A percentile compares a stretch with the other conserved stretches of the same genome.
These are phyloP conservation scores for Neoniphon sammara DNA, from an alignment of 2,797 vertebrate species.

Conservation along the genomic window DNA sequence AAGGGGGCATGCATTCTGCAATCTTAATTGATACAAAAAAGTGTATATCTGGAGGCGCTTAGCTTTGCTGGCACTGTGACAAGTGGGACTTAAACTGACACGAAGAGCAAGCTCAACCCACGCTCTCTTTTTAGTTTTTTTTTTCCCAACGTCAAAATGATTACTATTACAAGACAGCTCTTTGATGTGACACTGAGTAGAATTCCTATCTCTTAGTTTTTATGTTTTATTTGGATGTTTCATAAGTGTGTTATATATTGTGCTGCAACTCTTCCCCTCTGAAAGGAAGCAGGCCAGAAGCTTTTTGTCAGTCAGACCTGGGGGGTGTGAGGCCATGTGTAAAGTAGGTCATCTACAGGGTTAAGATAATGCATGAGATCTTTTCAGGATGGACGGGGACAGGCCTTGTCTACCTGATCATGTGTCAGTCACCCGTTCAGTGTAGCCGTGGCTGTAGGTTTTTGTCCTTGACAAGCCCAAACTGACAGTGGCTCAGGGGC, in stretches of 20 bases:
- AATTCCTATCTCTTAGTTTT: conserved; percentile 11
- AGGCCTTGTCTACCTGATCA: conserved; percentile 48
- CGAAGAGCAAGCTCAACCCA: conserved; percentile 48
- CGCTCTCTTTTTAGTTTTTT: conserved; percentile 16
- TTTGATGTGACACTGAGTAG: conserved; percentile 49
- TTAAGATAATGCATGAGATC: conserved; percentile 24
- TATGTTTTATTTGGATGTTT: too few relatives aligned
- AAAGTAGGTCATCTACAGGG: conserved; percentile 41
- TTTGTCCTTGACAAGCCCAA: conserved; percentile 41
- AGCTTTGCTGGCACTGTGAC: conserved; percentile 33
- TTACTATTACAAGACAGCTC: conserved; percentile 33
- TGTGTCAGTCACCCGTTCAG: conserved; percentile 37
- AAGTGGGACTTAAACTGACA: conserved; percentile 48
- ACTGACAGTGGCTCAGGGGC: conserved; percentile 45
- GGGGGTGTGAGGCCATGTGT: conserved; percentile 23
- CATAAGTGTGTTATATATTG: too few relatives aligned
- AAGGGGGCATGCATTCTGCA: neutral
- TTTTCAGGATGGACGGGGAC: conserved; percentile 3
- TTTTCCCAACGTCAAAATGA: conserved; percentile 36
- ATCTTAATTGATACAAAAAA: conserved; percentile 17
- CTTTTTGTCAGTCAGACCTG: neutral
- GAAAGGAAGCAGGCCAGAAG: conserved; percentile 10
- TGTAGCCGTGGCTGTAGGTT: neutral
- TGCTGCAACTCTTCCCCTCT: neutral
- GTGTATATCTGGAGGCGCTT: conserved; percentile 8